Percentiles rank a stretch among this genome's conserved stretches.
phyloP scores from a whole-genome alignment of 2,888 invertebrate genomes.

The Drosophila borealis region DNA sequence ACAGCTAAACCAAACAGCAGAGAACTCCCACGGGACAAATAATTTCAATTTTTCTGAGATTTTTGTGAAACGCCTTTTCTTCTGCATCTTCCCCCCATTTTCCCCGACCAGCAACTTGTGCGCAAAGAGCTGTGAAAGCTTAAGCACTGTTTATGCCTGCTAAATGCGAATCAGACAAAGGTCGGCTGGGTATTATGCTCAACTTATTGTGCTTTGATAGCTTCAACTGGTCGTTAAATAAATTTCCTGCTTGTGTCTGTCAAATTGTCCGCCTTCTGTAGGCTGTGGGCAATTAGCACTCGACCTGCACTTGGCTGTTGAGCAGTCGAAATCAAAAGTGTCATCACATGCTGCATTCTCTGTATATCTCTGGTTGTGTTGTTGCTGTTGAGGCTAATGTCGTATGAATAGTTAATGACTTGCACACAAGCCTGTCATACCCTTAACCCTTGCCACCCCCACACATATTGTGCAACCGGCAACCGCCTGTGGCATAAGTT shows the following conservation, averaged over 20 bases:
- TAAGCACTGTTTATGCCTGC: constrained; percentile 73
- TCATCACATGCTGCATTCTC: constrained; percentile 58
- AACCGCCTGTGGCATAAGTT: constrained; percentile 56
- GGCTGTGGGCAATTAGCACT: constrained; percentile 59
- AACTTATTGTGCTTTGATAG: constrained; percentile 55
- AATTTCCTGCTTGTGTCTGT: constrained; percentile 43
- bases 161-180: constrained; percentile 62
- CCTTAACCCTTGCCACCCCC: constrained; percentile 17
- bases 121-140: constrained; percentile 45
- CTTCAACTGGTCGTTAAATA: constrained; percentile 59
- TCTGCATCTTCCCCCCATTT: constrained; percentile 6
- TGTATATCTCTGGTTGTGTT: constrained; percentile 22
- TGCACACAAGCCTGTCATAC: constrained; percentile 40
- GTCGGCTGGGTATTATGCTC: constrained; percentile 46
- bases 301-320: constrained; percentile 28
- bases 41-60: constrained; percentile 61
- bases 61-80: constrained; percentile 30
- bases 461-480: constrained; percentile 39
- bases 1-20: constrained; percentile 7
- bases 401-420: constrained; percentile 75
- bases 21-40: constrained; percentile 51
- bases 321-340: constrained; percentile 71
- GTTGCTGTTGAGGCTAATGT: constrained; percentile 38
- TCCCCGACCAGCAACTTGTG: constrained; percentile 1
- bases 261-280: constrained; percentile 22